A percentile compares a stretch with the other conserved stretches of the same genome.
These are phyloP conservation scores for Indri indri DNA, from an alignment of 2,113 vertebrate species.

Conservation along the genomic window DNA sequence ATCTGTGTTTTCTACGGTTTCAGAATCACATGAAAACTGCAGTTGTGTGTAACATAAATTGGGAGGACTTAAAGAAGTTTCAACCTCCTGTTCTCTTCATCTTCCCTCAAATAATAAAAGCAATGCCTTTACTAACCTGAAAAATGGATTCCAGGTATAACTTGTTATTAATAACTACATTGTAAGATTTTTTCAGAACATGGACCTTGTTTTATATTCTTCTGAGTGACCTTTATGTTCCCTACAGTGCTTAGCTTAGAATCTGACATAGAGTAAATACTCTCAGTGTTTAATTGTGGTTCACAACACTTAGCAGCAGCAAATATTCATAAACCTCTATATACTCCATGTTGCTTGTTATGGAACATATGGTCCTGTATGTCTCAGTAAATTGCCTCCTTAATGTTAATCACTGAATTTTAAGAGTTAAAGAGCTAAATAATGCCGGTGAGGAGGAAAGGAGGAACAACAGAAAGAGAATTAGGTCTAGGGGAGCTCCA, in stretches of 20 bases:
- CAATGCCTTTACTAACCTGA: background rate
- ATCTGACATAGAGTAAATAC: background rate
- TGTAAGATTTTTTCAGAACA: background rate
- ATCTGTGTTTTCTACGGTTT: background rate
- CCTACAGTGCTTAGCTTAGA: background rate
- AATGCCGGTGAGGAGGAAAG: background rate
- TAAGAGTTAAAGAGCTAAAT: background rate
- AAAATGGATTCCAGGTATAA: background rate
- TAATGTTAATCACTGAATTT: background rate
- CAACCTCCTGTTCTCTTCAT: background rate
- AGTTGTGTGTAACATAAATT: background rate
- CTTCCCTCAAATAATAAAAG: background rate
- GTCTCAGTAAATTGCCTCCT: background rate
- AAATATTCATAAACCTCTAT: background rate
- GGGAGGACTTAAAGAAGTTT: background rate
- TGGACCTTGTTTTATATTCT: background rate
- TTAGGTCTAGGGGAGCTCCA: background rate
- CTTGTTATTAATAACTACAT: background rate
- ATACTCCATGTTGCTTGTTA: background rate
- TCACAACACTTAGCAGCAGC: background rate
- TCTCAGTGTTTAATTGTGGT: background rate
- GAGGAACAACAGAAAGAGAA: rapidly evolving
- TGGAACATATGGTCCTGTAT: background rate
- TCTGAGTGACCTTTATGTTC: background rate
- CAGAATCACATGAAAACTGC: background rate